Evolutionary conservation across 1,140 invertebrate species (phyloP).

Genomic region (Cepaea nemoralis): DNA sequence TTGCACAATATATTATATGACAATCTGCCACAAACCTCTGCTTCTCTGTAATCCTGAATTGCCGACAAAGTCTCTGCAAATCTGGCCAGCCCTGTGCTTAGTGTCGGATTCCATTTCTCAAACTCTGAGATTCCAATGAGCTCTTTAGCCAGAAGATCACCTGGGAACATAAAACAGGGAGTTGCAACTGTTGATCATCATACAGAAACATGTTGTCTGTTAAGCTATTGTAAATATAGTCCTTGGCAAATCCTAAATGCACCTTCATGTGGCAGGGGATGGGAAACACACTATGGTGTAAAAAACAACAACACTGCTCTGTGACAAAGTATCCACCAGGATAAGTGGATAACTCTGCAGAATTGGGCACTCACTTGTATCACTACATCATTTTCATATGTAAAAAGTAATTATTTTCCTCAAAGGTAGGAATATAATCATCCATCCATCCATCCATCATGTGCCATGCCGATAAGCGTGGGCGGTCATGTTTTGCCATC

Average conservation of each 20-base stretch:
- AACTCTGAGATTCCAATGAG: slow-evolving; percentile 61
- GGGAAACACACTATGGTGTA: too few species aligned
- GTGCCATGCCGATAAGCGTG: too few species aligned
- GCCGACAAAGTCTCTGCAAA: slow-evolving; percentile 66
- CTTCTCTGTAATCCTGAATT: slow-evolving; percentile 69
- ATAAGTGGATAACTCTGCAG: background rate
- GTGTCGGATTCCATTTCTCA: slow-evolving; percentile 62
- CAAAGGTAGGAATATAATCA: too few species aligned
- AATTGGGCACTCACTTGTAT: too few species aligned
- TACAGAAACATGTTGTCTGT: too few species aligned
- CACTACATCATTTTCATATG: too few species aligned
- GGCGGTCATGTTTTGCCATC: too few species aligned
- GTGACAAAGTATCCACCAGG: background rate
- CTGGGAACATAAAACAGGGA: slow-evolving; percentile 44
- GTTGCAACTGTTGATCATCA: background rate
- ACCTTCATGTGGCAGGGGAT: background rate
- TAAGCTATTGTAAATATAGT: too few species aligned
- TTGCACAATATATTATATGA: too few species aligned
- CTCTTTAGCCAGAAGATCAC: slow-evolving; percentile 63
- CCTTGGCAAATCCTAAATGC: background rate
- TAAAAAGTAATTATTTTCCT: too few species aligned
- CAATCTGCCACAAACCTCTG: slow-evolving; percentile 57
- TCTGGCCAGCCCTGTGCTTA: slow-evolving; percentile 55
- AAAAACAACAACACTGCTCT: background rate
- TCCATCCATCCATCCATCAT: too few species aligned